Evolutionary conservation across 2,888 invertebrate genomes (phyloP).

Genomic region (Phytoseiulus persimilis): DNA sequence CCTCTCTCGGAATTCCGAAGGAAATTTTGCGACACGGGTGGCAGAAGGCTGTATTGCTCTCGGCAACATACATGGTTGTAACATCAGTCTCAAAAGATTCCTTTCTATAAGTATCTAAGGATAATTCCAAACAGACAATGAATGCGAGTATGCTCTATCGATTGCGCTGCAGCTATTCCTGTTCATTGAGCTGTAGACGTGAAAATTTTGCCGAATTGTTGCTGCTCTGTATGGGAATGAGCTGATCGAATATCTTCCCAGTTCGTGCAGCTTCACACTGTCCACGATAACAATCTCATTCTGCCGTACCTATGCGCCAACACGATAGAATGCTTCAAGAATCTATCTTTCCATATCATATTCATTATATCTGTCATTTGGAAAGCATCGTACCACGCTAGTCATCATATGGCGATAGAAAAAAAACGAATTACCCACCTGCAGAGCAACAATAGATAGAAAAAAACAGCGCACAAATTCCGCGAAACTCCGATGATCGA

Average conservation of each 20-base stretch:
- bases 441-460: not conserved
- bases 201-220: not conserved
- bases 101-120: not conserved
- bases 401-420: not conserved
- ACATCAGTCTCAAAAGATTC: not conserved
- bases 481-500: not conserved
- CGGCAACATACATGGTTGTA: slow-evolving; percentile 20
- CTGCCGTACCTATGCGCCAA: not conserved
- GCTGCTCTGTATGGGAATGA: not conserved
- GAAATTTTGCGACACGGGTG: not conserved
- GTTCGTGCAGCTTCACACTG: not conserved
- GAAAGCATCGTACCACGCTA: not conserved
- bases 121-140: not conserved
- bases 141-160: not conserved
- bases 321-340: not conserved
- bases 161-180: not conserved
- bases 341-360: no score
- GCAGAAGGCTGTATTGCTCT: slow-evolving; percentile 26
- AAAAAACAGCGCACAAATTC: not conserved
- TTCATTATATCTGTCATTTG: not conserved
- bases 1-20: not conserved
- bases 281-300: not conserved
- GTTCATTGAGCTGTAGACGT: not conserved
- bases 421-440: not conserved
- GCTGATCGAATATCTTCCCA: not conserved